Base-by-base conservation (phyloP, 2,888 invertebrate species). In the Conistra vaccinii region DNA sequence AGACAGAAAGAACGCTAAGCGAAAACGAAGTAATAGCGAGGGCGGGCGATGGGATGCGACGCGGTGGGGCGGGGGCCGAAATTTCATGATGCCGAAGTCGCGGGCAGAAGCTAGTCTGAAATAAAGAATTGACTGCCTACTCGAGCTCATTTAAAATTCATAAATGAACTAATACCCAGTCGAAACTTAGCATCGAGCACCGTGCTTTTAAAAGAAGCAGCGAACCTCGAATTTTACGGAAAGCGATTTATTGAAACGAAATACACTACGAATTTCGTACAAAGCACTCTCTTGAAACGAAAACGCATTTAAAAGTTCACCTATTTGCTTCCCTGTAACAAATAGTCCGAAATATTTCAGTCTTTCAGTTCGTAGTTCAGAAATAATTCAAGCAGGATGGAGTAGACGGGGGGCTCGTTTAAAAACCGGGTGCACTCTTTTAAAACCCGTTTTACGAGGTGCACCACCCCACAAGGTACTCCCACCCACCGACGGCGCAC, bases 391-490 rank as follows among this genome's bases (percentile, higher is more conserved):
- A 83, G 72, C 74, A 68, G 71, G 73, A 81, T 73, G 57, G 69
- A 72, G 81, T 79, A 82, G 85, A 76, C 82, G 69, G 68, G 73
- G 74, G 78, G 69, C 79, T 75, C 76, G 81, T 87, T 88, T 84
- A 86, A 86, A 80, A 85, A 72, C 73, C 73, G 78, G 75, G 73
- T 87, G 86, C 89, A 89, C 86, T 88, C 83, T 88, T 88, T 83
- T 81, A 76, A 76, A 87, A 84, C 75, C 80, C 76, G 78, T 74
- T 91, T 90, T 91, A 91, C 89, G 89, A 89, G 78, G 57, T 79
- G 76, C 73, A 76, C 77, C 75, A 76, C 83, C 78, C 83, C 55
- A 55, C 76, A 14, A 76, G 58, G 55, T 68, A 5, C 39, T 23
- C 58, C 45, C 75, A 55, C 58, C 45, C 75, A 55, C 45, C 3